Evolutionary conservation across 2,888 invertebrate genomes (phyloP), one percentile per base, ranked within the genome.

Genomic region (Hedya salicella): DNA sequence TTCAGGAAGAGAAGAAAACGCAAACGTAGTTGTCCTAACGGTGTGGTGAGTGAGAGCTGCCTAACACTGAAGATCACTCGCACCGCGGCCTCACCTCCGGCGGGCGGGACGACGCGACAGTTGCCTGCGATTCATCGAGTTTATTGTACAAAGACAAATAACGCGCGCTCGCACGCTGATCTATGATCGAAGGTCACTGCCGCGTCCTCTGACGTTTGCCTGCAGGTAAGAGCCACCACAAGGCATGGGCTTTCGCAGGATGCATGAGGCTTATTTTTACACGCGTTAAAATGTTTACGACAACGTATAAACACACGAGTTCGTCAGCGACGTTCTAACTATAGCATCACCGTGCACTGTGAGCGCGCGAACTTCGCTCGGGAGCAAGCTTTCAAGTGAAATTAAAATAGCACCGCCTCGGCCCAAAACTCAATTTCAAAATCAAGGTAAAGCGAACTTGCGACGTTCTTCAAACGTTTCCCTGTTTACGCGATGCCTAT

Each of bases 371-470:
- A 89, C 89, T 89, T 89, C 91, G 79, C 86, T 80, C 81, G 79
- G 82, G 84, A 89, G 80, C 80, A 85, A 78, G 83, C 87, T 89
- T 88, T 87, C 83, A 75, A 80, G 79, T 81, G 76, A 86, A 88
- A 83, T 91, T 82, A 91, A 92, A 92, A 91, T 91, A 91, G 91
- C 89, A 80, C 85, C 77, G 80, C 75, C 84, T 80, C 81, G 80
- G 78, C 76, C 81, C 83, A 82, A 88, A 87, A 85, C 80, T 83
- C 86, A 85, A 78, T 85, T 90, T 92, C 91, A 91, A 92, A 91
- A 91, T 91, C 92, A 91, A 91, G 92, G 92, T 91, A 90, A 91
- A 81, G 86, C 77, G 83, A 57, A 82, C 83, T 84, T 85, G 81
- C 78, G 87, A 80, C 88, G 85, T 89, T 91, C 85, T 85, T 84